Conservation (phyloP, 1,140 invertebrate species). For the Bombus impatiens region DNA sequence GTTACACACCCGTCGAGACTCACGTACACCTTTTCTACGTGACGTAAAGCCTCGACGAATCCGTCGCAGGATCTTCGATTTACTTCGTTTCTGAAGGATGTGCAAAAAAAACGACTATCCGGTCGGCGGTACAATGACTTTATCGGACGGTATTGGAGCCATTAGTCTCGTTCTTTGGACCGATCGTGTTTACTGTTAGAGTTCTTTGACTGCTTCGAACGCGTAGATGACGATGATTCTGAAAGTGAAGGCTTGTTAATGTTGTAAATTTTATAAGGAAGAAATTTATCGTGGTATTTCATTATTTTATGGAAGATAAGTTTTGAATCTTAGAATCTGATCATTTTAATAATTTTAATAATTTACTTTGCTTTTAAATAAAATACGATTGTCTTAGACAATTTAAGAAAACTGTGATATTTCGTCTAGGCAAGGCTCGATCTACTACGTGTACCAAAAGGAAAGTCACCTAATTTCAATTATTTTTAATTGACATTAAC, state of each 20-base stretch:
- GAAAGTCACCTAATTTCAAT: not conserved
- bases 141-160: not conserved
- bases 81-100: not conserved
- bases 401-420: no score
- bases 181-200: not conserved
- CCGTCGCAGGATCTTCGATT: slow-evolving; percentile 34
- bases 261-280: no score
- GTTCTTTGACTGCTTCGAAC: not conserved
- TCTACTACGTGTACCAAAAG: not conserved
- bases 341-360: no score
- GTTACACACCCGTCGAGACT: slow-evolving; percentile 22
- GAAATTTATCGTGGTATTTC: no score
- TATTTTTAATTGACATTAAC: not conserved
- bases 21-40: slow-evolving; percentile 56
- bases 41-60: slow-evolving; percentile 19
- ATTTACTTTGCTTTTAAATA: no score
- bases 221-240: not conserved
- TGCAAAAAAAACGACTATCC: not conserved
- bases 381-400: no score
- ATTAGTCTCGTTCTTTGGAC: not conserved
- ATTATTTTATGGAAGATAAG: no score
- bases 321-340: no score
- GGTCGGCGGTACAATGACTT: slow-evolving; percentile 22
- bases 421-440: no score
- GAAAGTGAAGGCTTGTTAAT: not conserved